A percentile compares a stretch with the other conserved stretches of the same genome.
phyloP scores from a whole-genome alignment of 30 jellyfish, hydroid and myxozoan species.

The Turritopsis dohrnii region DNA sequence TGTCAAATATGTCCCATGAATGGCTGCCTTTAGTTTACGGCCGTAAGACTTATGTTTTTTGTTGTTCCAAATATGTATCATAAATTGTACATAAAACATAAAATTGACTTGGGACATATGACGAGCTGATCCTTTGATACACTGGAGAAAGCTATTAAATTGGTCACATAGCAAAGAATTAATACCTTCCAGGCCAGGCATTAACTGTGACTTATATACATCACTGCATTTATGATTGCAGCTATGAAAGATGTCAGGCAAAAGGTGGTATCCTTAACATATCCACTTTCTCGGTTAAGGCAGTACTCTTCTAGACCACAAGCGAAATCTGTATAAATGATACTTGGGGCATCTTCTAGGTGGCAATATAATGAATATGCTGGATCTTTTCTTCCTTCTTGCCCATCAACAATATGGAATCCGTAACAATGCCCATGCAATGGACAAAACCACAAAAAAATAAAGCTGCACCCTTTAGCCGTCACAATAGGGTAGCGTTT shows the following conservation, averaged over 20 bases:
- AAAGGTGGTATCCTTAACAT: background rate
- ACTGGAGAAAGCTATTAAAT: background rate
- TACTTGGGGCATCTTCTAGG: background rate
- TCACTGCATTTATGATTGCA: background rate
- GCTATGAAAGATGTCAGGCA: background rate
- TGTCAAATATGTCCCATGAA: background rate
- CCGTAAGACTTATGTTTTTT: background rate
- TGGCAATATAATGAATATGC: constrained; percentile 6
- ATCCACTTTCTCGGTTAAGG: constrained; percentile 3
- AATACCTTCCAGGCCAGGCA: constrained; percentile 1
- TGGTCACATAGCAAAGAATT: background rate
- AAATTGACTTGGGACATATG: background rate
- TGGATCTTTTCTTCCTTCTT: background rate
- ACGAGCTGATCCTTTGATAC: constrained; percentile 8
- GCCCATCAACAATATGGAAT: background rate
- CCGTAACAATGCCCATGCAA: constrained; percentile 1
- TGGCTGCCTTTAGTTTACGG: background rate
- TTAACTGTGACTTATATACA: background rate
- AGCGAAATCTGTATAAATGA: too few species aligned
- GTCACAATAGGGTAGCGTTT: background rate
- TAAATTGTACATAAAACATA: background rate
- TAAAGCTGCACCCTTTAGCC: background rate
- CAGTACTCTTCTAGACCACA: background rate
- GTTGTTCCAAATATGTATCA: constrained; percentile 5
- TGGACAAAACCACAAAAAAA: background rate